These are phyloP conservation scores for Meganola albula DNA, from an alignment of 2,888 invertebrate genomes.

Conservation along the genomic window DNA sequence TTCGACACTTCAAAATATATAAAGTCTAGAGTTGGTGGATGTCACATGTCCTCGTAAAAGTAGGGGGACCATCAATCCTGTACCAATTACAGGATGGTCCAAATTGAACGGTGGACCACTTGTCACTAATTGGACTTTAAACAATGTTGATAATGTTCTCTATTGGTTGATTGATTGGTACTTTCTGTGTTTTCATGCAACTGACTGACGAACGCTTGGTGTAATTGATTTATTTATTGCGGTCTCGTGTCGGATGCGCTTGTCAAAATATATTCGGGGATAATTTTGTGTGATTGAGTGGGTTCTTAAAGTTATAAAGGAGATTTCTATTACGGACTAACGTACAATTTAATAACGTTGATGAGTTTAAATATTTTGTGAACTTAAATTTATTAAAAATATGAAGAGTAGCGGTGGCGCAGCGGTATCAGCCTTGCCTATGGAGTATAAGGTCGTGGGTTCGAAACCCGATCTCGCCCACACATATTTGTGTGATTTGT, in stretches of 20 bases:
- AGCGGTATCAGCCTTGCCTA: too few species aligned
- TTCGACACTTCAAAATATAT: too few species aligned
- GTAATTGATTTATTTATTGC: conserved; percentile 27
- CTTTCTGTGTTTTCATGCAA: conserved; percentile 17
- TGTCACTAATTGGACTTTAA: conserved; percentile 44
- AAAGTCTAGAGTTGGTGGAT: too few species aligned
- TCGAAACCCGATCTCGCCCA: too few species aligned
- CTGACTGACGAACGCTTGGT: conserved; percentile 20
- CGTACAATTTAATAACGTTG: too few species aligned
- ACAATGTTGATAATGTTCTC: conserved; percentile 27
- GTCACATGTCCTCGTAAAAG: too few species aligned
- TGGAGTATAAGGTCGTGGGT: too few species aligned
- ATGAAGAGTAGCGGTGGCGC: too few species aligned
- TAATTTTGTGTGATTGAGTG: conserved; percentile 19
- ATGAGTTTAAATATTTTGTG: too few species aligned
- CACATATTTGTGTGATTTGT: too few species aligned
- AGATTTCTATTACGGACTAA: too few species aligned
- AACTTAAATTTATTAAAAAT: too few species aligned
- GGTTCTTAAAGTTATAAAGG: neutral
- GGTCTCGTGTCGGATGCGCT: conserved; percentile 14
- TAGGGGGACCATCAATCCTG: conserved; percentile 43
- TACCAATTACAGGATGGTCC: conserved; percentile 32
- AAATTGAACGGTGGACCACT: conserved; percentile 38
- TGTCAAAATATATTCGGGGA: conserved; percentile 27
- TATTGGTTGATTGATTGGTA: conserved; percentile 48